These are phyloP conservation scores for Spatula clypeata DNA, from an alignment of 2,797 vertebrate species.

Conservation along the genomic window DNA sequence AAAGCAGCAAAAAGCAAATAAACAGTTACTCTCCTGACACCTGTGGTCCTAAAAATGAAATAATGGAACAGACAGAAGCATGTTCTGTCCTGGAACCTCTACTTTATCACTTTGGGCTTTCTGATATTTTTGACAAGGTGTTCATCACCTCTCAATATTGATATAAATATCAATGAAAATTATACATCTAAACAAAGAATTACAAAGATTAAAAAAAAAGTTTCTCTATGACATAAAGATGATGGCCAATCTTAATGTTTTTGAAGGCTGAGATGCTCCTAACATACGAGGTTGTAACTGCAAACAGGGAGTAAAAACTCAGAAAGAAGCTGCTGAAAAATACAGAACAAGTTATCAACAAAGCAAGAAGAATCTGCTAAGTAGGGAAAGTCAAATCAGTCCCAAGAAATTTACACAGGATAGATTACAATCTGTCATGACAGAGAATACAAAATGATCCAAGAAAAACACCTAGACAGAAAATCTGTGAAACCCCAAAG, in stretches of 20 bases:
- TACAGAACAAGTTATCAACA: background rate
- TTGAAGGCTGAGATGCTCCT: background rate
- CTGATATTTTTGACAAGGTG: background rate
- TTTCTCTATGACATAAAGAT: background rate
- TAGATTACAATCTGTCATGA: background rate
- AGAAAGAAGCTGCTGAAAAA: background rate
- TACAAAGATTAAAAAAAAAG: background rate
- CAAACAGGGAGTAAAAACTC: background rate
- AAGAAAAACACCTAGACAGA: background rate
- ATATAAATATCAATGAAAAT: accelerated
- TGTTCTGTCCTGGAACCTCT: background rate
- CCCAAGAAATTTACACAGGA: accelerated
- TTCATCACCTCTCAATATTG: background rate
- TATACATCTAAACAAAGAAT: background rate
- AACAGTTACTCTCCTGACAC: background rate
- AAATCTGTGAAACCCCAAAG: background rate
- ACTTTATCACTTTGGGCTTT: background rate
- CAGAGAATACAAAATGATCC: background rate
- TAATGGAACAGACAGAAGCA: background rate
- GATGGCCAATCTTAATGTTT: background rate
- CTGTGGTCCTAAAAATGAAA: background rate
- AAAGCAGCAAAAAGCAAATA: constrained; percentile 5
- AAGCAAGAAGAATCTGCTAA: background rate
- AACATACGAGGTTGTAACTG: background rate
- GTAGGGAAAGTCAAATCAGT: background rate